These are phyloP conservation scores for Dinocampus coccinellae DNA, from an alignment of 2,888 invertebrate species.

Conservation along the genomic window DNA sequence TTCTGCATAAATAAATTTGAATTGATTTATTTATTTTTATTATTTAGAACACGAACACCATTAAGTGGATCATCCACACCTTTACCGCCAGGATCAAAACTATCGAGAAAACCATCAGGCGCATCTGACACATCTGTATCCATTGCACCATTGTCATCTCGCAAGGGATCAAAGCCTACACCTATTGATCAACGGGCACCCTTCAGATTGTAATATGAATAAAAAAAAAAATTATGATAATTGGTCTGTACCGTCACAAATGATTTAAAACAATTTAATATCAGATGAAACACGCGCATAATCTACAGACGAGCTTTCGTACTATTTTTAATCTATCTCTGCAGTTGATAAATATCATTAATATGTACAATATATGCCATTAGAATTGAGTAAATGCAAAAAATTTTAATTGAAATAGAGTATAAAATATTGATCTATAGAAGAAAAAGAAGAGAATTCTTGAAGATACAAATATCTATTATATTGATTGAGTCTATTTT, in stretches of 20 bases:
- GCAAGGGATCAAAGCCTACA: slow-evolving; percentile 66
- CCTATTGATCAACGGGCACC: slow-evolving; percentile 69
- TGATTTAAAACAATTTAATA: slow-evolving; percentile 11
- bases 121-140: slow-evolving; percentile 77
- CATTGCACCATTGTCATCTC: slow-evolving; percentile 70
- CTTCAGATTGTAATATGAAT: slow-evolving; percentile 64
- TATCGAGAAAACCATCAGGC: slow-evolving; percentile 78
- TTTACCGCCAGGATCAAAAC: slow-evolving; percentile 75
- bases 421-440: not conserved
- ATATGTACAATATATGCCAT: not conserved
- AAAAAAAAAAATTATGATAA: slow-evolving; percentile 14
- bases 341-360: slow-evolving; percentile 19
- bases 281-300: slow-evolving; percentile 27
- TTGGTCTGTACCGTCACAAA: not conserved
- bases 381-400: slow-evolving; percentile 17
- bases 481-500: not conserved
- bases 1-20: not conserved
- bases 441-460: not conserved
- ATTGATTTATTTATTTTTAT: slow-evolving; percentile 47
- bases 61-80: slow-evolving; percentile 81
- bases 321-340: slow-evolving; percentile 26
- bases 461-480: slow-evolving; percentile 11
- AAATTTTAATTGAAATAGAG: slow-evolving; percentile 18
- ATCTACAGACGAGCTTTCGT: slow-evolving; percentile 23
- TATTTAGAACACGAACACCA: slow-evolving; percentile 79